Base-by-base conservation (phyloP, 2,113 vertebrate species). In the Perca fluviatilis region DNA sequence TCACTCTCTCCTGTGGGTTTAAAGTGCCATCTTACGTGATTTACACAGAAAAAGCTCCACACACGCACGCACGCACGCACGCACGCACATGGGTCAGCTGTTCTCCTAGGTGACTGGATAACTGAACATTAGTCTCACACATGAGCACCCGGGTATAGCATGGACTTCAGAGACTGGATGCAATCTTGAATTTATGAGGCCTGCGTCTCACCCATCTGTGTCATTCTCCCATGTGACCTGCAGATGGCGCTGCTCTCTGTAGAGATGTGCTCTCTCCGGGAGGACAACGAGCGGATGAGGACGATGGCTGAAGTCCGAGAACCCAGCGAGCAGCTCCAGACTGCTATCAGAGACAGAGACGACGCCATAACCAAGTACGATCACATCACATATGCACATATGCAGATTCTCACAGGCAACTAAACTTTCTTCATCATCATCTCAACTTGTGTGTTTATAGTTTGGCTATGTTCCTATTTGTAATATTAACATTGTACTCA, bases 301-400 rank as follows among this genome's bases (percentile, higher is more conserved):
- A 91, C 92, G 2, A 95, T 96, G 82, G 92, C 95, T 2, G 97
- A 97, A 67, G 96, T 97, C 68, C 95, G 90, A 87, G 98, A 98
- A 62, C 95, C 95, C 71, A 96, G 93, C 36, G 97, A 99, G 57
- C 97, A 93, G 93, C 96, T 99, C 69, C 95, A 97, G 93, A 99
- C 96, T 61, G 98, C 98, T n/a, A 97, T 99, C 91, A 93, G 95
- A 92, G 98, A 99, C 95, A 86, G 98, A 74, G 98, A 99, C 0
- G 97, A 99, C 27, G 98, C 98, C 87, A 99, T 99, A 33, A 95
- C 98, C 83, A 99, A 99, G 98, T 99, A 96, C 73, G 96, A 62
- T 15, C 82, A 67, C 67, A 51, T 57, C 60, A 36, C 25, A 23
- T 4, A 21, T 15, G 50, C 47, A n/a, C 10, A 40, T 2, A 30